Conservation (phyloP, 2,888 invertebrate genomes). For the Orthonychiurus folsomi region DNA sequence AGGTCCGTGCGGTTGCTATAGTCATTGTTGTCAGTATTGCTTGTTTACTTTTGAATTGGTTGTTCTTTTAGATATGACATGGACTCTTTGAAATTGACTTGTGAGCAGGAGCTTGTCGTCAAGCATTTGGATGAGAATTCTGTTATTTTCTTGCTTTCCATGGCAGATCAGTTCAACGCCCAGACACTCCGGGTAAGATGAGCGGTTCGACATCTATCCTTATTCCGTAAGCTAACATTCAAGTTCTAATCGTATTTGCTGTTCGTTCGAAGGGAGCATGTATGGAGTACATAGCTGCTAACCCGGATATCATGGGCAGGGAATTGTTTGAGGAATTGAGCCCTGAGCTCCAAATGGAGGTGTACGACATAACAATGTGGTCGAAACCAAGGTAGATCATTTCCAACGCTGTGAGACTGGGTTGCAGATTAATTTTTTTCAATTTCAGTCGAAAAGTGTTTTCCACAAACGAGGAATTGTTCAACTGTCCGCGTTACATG, state of each 20-base stretch:
- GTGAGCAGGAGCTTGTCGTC: constrained; percentile 54
- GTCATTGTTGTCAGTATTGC: background rate
- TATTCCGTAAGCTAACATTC: too few species aligned
- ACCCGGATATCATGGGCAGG: constrained; percentile 50
- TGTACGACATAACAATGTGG: constrained; percentile 49
- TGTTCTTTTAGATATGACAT: constrained; percentile 48
- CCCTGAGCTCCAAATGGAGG: constrained; percentile 52
- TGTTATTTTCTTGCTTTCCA: constrained; percentile 55
- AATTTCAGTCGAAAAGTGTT: constrained; percentile 34
- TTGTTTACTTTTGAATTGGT: constrained; percentile 4
- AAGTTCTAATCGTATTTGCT: too few species aligned
- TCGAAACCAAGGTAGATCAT: constrained; percentile 43
- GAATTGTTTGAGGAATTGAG: constrained; percentile 53
- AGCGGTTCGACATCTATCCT: too few species aligned
- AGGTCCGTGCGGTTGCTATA: constrained; percentile 41
- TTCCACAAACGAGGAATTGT: constrained; percentile 35
- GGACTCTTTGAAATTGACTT: constrained; percentile 55
- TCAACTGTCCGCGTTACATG: constrained; percentile 38
- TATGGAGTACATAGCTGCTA: constrained; percentile 50
- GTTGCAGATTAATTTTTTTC: background rate
- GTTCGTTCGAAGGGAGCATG: constrained; percentile 50
- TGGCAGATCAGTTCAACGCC: constrained; percentile 60
- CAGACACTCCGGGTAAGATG: constrained; percentile 48
- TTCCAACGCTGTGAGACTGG: constrained; percentile 6
- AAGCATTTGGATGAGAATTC: constrained; percentile 55